Evolutionary conservation across 1,140 invertebrate species (phyloP).

Genomic region (Holcopasites calliopsidis): DNA sequence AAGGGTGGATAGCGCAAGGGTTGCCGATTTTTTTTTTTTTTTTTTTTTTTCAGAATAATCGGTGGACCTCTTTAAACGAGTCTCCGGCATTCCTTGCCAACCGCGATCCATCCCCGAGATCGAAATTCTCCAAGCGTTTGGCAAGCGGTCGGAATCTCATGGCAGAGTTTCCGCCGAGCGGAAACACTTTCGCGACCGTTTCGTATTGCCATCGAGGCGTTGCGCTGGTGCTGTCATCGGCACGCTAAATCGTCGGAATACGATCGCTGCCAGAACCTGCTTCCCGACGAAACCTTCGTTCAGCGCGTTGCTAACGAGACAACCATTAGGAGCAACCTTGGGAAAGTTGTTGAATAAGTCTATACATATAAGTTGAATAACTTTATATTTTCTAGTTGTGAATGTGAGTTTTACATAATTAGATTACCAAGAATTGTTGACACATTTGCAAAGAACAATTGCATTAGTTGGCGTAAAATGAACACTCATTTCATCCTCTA

Average conservation of each 20-base stretch:
- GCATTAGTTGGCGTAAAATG: too few species aligned
- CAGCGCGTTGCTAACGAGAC: neutral
- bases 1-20: too few species aligned
- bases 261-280: neutral
- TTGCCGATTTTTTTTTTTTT: too few species aligned
- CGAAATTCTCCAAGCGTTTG: constrained; percentile 30
- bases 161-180: constrained; percentile 14
- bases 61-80: constrained; percentile 34
- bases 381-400: too few species aligned
- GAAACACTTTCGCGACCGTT: constrained; percentile 20
- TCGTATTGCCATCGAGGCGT: constrained; percentile 8
- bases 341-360: too few species aligned
- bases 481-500: too few species aligned
- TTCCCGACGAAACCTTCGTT: neutral
- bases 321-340: too few species aligned
- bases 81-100: neutral
- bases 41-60: too few species aligned
- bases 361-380: too few species aligned
- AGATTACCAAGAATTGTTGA: too few species aligned
- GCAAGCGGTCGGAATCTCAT: constrained; percentile 42
- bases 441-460: too few species aligned
- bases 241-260: constrained; percentile 4
- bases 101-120: neutral
- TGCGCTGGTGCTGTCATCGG: neutral
- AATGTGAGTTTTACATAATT: too few species aligned